Evolutionary conservation across 2,888 invertebrate species (phyloP).

Genomic region (Noctua comes): DNA sequence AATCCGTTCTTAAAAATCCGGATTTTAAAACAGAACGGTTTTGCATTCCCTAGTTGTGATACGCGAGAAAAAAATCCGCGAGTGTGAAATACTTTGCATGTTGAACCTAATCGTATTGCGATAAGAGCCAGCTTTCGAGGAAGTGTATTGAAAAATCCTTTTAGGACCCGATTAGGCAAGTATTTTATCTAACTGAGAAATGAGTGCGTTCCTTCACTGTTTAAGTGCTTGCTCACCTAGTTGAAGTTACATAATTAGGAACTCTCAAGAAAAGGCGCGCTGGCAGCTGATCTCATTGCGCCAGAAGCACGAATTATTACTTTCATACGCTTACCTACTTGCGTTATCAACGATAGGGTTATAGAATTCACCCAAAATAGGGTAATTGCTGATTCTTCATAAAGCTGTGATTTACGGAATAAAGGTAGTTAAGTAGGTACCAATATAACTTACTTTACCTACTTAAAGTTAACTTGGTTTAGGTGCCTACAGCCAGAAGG

Average conservation of each 20-base stretch:
- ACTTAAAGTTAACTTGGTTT: no score
- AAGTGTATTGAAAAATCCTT: no score
- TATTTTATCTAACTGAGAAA: background rate
- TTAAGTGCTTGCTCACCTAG: background rate
- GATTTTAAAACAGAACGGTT: no score
- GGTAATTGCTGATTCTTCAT: background rate
- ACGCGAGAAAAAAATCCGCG: no score
- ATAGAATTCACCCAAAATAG: background rate
- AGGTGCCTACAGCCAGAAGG: no score
- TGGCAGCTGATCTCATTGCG: constrained; percentile 13
- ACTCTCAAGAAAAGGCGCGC: background rate
- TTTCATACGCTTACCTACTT: constrained; percentile 8
- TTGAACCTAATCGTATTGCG: no score
- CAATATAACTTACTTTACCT: no score
- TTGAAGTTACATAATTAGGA: background rate
- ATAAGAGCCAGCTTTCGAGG: no score
- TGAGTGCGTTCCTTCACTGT: background rate
- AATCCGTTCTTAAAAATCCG: no score
- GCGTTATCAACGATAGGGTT: background rate
- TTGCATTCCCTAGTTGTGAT: no score
- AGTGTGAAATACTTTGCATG: no score
- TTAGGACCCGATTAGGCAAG: background rate
- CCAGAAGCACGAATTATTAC: background rate
- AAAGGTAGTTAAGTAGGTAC: background rate
- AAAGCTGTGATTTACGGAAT: background rate